Conservation (phyloP, 2,888 invertebrate species). For the Drosophila merina region DNA sequence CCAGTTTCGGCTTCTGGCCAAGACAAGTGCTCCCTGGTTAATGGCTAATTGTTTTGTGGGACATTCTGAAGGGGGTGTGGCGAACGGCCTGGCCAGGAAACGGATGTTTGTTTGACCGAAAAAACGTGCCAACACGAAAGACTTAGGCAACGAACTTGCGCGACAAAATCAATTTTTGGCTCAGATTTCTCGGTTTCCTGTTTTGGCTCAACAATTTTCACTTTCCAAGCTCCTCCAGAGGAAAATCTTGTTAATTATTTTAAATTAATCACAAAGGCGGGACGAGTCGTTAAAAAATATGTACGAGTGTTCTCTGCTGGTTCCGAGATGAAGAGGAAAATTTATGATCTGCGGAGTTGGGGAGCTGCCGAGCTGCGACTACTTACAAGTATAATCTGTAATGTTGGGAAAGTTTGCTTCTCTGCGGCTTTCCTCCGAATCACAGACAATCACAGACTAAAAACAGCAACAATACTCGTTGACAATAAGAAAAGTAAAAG, state of each 20-base stretch:
- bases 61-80: conserved; percentile 14
- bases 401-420: conserved; percentile 50
- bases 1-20: conserved; percentile 27
- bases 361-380: conserved; percentile 1
- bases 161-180: conserved; percentile 1
- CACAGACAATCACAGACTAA: neutral
- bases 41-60: conserved; percentile 67
- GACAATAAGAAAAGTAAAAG: conserved; percentile 54
- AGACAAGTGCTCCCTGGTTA: conserved; percentile 31
- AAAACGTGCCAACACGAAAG: conserved; percentile 64
- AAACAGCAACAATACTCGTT: conserved; percentile 21
- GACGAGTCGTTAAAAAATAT: conserved; percentile 4
- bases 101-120: conserved; percentile 60
- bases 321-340: conserved; percentile 65
- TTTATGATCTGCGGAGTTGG: conserved; percentile 51
- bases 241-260: conserved; percentile 28
- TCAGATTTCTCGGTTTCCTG: neutral
- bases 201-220: conserved; percentile 5
- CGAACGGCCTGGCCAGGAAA: conserved; percentile 55
- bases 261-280: conserved; percentile 22
- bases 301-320: conserved; percentile 12
- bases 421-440: conserved; percentile 26
- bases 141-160: conserved; percentile 67
- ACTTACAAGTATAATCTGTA: conserved; percentile 31
- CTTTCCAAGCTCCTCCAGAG: neutral